These are phyloP conservation scores for Zaprionus vittiger DNA, from an alignment of 1,140 invertebrate genomes.

Conservation along the genomic window DNA sequence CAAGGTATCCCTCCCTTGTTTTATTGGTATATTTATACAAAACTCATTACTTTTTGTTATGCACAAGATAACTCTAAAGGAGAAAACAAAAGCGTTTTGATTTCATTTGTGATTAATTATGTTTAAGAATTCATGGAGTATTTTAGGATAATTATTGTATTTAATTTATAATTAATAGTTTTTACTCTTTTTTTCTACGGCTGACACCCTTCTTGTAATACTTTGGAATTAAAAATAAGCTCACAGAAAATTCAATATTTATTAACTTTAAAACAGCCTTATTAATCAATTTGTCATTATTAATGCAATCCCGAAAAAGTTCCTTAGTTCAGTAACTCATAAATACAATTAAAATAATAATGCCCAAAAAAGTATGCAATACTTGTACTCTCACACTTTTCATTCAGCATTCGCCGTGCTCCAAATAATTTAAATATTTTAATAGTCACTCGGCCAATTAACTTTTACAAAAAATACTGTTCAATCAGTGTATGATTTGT, in stretches of 20 bases:
- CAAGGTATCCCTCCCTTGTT: background rate
- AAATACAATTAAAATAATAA: background rate
- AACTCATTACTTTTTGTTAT: background rate
- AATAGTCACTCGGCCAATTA: conserved; percentile 2
- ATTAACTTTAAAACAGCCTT: background rate
- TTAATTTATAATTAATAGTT: background rate
- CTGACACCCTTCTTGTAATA: background rate
- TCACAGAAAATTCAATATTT: background rate
- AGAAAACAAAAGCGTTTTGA: no score
- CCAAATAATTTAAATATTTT: background rate
- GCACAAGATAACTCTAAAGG: background rate
- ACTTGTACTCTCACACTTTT: background rate
- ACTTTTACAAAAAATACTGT: background rate
- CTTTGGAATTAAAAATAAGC: background rate
- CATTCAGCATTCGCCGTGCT: background rate
- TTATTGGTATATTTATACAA: background rate
- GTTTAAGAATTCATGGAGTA: background rate
- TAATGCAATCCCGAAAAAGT: background rate
- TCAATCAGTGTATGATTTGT: conserved; percentile 6
- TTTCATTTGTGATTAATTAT: conserved; percentile 1
- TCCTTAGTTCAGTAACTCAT: background rate
- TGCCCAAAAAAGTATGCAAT: background rate
- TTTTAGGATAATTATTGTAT: background rate
- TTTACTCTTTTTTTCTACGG: background rate
- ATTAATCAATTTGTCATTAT: background rate